Conservation (phyloP, 2,113 vertebrate species). For the Lepisosteus oculatus region DNA sequence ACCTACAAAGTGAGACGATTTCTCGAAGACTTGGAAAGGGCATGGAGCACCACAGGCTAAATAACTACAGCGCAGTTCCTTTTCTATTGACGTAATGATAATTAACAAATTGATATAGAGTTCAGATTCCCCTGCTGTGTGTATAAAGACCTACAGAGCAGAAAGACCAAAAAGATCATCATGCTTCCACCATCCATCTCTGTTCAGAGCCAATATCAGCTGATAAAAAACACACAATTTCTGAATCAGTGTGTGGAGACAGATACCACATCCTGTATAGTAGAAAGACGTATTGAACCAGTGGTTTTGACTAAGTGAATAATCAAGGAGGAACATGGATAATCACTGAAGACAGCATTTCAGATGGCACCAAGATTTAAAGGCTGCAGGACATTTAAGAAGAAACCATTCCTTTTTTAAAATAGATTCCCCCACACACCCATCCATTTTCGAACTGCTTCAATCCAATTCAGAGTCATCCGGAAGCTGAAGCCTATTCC, state of each 20-base stretch:
- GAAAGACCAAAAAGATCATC: neutral
- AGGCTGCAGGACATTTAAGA: slow-evolving; percentile 37
- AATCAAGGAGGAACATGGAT: neutral
- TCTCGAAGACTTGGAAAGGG: neutral
- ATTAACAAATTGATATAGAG: no score
- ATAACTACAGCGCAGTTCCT: neutral
- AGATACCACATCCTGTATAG: slow-evolving; percentile 4
- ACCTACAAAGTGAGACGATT: neutral
- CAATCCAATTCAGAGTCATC: slow-evolving; percentile 9
- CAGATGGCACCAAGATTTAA: slow-evolving; percentile 20
- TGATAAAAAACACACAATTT: neutral
- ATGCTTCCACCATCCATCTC: neutral
- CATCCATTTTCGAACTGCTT: neutral
- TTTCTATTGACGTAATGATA: neutral
- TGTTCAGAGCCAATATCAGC: no score
- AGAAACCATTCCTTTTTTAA: slow-evolving; percentile 33
- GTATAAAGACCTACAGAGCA: neutral
- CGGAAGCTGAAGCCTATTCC: neutral
- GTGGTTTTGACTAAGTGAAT: no score
- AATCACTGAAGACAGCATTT: slow-evolving; percentile 16
- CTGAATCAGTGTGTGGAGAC: neutral
- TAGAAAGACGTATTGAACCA: slow-evolving; percentile 9
- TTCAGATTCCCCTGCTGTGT: no score
- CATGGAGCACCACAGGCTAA: neutral
- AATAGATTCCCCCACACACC: slow-evolving; percentile 23